A percentile compares a stretch with the other conserved stretches of the same genome.
phyloP scores from a whole-genome alignment of 2,888 invertebrate genomes.

The Dicyrtoma fusca region DNA sequence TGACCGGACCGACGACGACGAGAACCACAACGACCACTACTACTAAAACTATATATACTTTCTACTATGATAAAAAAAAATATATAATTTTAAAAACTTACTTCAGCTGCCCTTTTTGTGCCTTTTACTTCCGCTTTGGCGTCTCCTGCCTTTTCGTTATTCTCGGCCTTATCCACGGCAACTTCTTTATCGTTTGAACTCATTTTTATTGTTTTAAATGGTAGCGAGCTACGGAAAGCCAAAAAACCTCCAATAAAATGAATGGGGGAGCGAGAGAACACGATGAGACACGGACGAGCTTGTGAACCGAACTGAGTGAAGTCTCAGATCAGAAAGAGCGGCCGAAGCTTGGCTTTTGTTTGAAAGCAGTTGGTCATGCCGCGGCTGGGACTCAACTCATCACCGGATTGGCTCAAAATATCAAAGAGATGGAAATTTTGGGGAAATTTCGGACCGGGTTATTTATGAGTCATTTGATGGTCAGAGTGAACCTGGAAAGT shows the following conservation, averaged over 20 bases:
- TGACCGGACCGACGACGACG: background rate
- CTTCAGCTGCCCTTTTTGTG: constrained; percentile 85
- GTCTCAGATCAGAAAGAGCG: constrained; percentile 40
- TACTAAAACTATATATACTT: too few relatives aligned
- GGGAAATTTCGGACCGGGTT: background rate
- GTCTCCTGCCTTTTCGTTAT: constrained; percentile 73
- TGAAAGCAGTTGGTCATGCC: constrained; percentile 47
- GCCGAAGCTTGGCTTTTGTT: constrained; percentile 50
- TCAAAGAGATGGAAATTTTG: background rate
- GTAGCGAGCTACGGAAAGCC: constrained; percentile 35
- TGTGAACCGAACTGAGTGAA: constrained; percentile 30
- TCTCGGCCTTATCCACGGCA: constrained; percentile 78
- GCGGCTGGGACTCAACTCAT: constrained; percentile 40
- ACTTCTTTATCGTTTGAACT: constrained; percentile 82
- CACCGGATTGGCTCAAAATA: constrained; percentile 39
- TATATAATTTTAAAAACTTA: constrained; percentile 63
- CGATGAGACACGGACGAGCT: constrained; percentile 23
- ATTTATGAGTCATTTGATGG: constrained; percentile 7
- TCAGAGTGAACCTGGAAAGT: background rate
- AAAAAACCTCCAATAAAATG: background rate
- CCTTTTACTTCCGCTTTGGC: constrained; percentile 82
- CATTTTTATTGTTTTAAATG: constrained; percentile 62
- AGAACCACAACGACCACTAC: background rate
- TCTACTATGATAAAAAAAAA: constrained; percentile 12
- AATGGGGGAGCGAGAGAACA: constrained; percentile 16